Base-by-base conservation (phyloP, 1,140 invertebrate genomes). In the Drosophila busckii region DNA sequence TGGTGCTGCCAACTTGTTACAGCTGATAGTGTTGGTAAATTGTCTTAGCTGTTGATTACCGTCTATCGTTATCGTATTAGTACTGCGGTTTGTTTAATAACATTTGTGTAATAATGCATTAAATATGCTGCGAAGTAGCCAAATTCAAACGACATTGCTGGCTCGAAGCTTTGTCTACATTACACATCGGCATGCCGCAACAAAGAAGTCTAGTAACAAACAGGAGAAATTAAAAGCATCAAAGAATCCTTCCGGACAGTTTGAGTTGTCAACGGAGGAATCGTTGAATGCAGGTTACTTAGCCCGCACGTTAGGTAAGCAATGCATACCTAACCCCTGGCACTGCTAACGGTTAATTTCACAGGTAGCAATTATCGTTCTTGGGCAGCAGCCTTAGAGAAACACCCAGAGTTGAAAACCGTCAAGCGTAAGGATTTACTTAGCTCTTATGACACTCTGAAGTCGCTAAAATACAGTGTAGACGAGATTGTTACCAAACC, bases 401-500 rank as follows among this genome's bases (percentile, higher is more conserved):
- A 86, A 25, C 64, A 86, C 52, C 84, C 80, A 0, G 76, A 86
- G 49, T 34, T 86, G n/a, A 82, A 62, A 32, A 53, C 65, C 0
- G 6, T 86, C 1, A 86, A 85, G 26, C 56, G 67, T 2, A 75
- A 85, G 37, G 84, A 87, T 35, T 23, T 87, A 4, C 34, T 66
- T 0, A 84, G 62, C 20, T 76, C 85, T 0, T 71, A 49, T 5
- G 56, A 85, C 12, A 46, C 59, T 0, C 35, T 87, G 1, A 84
- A 80, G 26, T 66, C 60, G 1, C 26, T 86, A n/a, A 54, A 64
- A 0, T 87, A 89, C 15, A 87, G 68, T 8, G 61, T 87, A 0
- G 58, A 87, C 17, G 88, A 89, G 17, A 89, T 90, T 3, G 82
- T 89, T 12, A 13, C 82, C 6, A 84, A 90, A 45, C 89, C 88